Conservation (phyloP, 1,140 invertebrate species). For the Lethrus apterus region DNA sequence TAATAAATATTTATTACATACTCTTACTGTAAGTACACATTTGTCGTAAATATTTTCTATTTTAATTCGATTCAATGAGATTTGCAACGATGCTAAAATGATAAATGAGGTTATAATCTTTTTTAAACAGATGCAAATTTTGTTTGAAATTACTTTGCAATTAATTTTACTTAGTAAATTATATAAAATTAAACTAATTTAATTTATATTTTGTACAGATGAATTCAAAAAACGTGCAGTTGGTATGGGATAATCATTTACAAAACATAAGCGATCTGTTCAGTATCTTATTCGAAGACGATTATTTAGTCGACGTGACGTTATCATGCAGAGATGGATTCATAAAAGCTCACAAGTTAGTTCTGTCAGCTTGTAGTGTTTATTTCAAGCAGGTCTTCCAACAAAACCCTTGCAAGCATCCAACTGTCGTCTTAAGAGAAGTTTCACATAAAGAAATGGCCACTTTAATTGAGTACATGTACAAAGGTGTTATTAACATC, state of each 20-base stretch:
- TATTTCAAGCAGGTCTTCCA: conserved; percentile 54
- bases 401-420: conserved; percentile 30
- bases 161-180: no score
- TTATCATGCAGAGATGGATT: conserved; percentile 57
- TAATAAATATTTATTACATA: no score
- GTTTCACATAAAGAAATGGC: conserved; percentile 14
- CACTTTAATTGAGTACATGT: conserved; percentile 29
- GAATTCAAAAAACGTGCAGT: conserved; percentile 25
- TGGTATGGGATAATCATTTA: conserved; percentile 63
- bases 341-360: conserved; percentile 61
- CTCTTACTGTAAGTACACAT: no score
- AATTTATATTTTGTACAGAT: conserved; percentile 25
- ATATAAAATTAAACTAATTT: no score
- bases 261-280: conserved; percentile 64
- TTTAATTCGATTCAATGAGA: no score
- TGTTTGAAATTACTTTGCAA: no score
- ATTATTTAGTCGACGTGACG: conserved; percentile 59
- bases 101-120: no score
- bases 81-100: no score
- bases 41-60: no score
- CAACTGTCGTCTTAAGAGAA: conserved; percentile 19
- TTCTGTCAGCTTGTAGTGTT: conserved; percentile 66
- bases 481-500: conserved; percentile 30
- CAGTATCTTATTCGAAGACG: conserved; percentile 60
- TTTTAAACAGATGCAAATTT: no score